phyloP scores from a whole-genome alignment of 2,888 invertebrate genomes.

The Calameuta idolon region DNA sequence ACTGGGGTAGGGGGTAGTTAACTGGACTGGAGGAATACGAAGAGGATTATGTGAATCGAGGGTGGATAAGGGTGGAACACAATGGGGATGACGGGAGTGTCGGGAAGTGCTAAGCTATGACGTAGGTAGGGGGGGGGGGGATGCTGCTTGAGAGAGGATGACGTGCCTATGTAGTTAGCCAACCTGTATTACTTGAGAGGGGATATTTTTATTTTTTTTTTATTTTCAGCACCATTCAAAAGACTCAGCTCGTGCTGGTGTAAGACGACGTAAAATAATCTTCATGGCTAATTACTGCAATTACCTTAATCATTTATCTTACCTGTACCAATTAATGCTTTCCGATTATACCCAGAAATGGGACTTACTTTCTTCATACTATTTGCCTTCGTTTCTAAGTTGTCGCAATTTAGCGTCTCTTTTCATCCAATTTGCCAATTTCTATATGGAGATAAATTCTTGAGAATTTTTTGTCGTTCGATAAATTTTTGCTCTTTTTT shows the following conservation, averaged over 20 bases:
- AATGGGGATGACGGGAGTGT: constrained; percentile 4
- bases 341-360: not conserved
- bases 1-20: constrained; percentile 3
- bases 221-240: too few relatives aligned
- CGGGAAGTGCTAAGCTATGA: constrained; percentile 27
- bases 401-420: too few relatives aligned
- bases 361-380: not conserved
- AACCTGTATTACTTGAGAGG: too few relatives aligned
- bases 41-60: constrained; percentile 23
- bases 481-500: not conserved
- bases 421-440: too few relatives aligned
- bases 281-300: too few relatives aligned
- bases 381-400: too few relatives aligned
- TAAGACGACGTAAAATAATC: too few relatives aligned
- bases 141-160: too few relatives aligned
- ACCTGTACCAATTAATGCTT: not conserved
- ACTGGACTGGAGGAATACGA: constrained; percentile 3
- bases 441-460: constrained; percentile 17
- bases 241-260: too few relatives aligned
- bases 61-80: constrained; percentile 7
- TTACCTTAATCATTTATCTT: not conserved
- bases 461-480: constrained; percentile 7
- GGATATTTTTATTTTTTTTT: too few relatives aligned
- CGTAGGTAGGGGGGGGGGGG: too few relatives aligned
- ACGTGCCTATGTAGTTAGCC: too few relatives aligned